Percentiles rank a stretch among this genome's conserved stretches.
phyloP scores from a whole-genome alignment of 2,888 invertebrate genomes.

The Falcaria lacertinaria region DNA sequence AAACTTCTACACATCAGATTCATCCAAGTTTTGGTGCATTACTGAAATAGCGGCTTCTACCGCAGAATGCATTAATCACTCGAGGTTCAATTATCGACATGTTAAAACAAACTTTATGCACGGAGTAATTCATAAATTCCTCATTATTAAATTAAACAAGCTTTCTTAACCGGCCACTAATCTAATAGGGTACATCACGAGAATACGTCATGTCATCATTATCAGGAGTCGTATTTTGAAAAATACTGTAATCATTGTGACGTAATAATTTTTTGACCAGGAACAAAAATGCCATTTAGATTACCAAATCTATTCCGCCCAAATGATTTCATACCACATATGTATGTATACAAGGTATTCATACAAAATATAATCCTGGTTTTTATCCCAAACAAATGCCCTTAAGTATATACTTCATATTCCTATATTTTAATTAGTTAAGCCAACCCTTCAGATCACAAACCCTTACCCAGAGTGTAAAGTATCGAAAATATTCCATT shows the following conservation, averaged over 20 bases:
- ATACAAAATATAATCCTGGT: no score
- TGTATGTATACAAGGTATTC: no score
- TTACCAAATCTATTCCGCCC: no score
- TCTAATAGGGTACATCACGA: neutral
- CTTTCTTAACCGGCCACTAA: conserved; percentile 6
- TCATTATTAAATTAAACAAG: conserved; percentile 22
- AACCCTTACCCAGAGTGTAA: neutral
- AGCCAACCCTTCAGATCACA: neutral
- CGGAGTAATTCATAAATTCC: conserved; percentile 30
- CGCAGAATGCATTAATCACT: conserved; percentile 43
- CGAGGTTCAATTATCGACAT: conserved; percentile 34
- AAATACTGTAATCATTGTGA: no score
- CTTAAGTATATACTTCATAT: no score
- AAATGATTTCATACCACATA: no score
- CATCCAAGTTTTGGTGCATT: conserved; percentile 23
- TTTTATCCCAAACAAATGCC: no score
- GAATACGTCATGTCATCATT: no score
- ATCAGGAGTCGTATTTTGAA: no score
- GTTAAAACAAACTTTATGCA: conserved; percentile 44
- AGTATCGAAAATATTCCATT: conserved; percentile 18
- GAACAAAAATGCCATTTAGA: no score
- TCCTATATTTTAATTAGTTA: no score
- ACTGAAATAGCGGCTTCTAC: conserved; percentile 19
- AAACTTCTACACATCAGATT: conserved; percentile 19
- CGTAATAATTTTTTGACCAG: no score